Conservation (phyloP, 2,888 invertebrate species). For the Epirrhoe alternata region DNA sequence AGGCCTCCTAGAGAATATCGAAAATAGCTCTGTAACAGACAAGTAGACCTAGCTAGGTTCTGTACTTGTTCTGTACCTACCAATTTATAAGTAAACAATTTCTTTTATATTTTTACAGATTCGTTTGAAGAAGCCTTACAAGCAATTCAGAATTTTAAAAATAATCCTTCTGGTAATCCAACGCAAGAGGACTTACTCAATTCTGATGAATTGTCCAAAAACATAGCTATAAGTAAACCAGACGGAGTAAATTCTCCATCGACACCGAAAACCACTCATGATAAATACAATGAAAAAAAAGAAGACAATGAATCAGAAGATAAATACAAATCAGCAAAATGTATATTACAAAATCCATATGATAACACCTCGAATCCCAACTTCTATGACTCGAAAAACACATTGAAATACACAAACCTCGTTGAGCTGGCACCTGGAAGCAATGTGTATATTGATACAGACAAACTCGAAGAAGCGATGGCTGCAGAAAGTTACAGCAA, state of each 20-base stretch:
- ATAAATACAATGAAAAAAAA: not conserved
- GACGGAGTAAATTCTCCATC: not conserved
- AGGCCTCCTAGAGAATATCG: too few relatives aligned
- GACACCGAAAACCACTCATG: not conserved
- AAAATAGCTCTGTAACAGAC: too few relatives aligned
- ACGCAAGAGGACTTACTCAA: not conserved
- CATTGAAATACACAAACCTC: not conserved
- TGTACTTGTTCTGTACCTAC: too few relatives aligned
- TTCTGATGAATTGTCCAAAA: not conserved
- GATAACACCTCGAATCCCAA: not conserved
- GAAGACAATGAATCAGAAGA: not conserved
- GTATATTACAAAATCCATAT: not conserved
- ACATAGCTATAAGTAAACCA: not conserved
- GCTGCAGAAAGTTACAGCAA: not conserved
- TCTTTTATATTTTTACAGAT: not conserved
- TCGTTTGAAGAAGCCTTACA: not conserved
- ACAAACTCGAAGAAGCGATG: not conserved
- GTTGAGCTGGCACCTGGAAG: not conserved
- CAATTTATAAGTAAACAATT: not conserved
- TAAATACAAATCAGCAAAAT: not conserved
- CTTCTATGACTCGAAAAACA: not conserved
- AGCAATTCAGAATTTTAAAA: not conserved
- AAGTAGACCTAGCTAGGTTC: too few relatives aligned
- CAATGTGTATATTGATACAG: not conserved
- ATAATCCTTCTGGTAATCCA: not conserved